Base-by-base conservation (phyloP, 1,140 invertebrate genomes). In the Hycleus phaleratus region DNA sequence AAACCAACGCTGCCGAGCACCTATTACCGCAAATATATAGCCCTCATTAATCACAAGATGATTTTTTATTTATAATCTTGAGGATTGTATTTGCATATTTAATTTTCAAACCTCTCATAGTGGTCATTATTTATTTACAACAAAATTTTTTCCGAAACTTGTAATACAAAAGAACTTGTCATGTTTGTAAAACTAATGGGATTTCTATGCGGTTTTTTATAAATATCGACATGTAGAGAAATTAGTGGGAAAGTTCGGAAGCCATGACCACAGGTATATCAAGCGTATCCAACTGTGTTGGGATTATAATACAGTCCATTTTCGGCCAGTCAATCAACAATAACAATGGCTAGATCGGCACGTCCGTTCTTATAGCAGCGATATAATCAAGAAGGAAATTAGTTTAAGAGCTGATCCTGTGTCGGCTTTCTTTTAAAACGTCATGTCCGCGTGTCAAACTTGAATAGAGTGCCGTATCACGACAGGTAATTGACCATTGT, bases 401-500 rank as follows among this genome's bases (percentile, higher is more conserved):
- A 61, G 60, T 61, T 61, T 59, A 51, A 55, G 46, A 59, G 51
- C 50, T 51, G 51, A 47, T 49, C 60, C 57, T 25, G 49, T 46
- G 18, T 32, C 57, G 50, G 44, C 43, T 26, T 46, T 54, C 58
- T 56, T 63, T 63, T 58, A 56, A 60, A 45, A 32, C 46, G 46
- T 46, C 48, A 54, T 47, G 49, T 56, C 62, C 50, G 49, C 59
- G 59, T 55, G 59, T 59, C 60, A 61, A 56, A 43, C 43, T 39
- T 64, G 64, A 68, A 66, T 64, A 51, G 64, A 60, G 42, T 63
- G 61, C 64, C 64, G 62, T 65, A 66, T 64, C 64, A 63, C 66
- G 60, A 66, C 66, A 68, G 66, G 66, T 68, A 68, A 68, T 68
- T 68, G 66, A 68, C 66, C 60, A 68, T 68, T 68, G 66, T 68